phyloP scores from a whole-genome alignment of 2,113 vertebrate species.

The Rhinogobius similis region DNA sequence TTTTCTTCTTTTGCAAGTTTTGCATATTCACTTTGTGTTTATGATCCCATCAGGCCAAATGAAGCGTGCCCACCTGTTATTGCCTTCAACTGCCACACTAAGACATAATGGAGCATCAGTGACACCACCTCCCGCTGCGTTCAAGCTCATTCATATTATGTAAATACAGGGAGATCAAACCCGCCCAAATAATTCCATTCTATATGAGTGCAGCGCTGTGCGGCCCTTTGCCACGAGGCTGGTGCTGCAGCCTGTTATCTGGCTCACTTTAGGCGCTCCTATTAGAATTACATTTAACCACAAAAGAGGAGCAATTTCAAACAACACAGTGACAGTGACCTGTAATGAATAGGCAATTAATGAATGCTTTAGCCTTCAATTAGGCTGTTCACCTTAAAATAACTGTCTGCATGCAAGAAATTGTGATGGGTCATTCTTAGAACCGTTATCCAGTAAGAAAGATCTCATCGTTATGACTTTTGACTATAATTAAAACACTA shows the following conservation, averaged over 20 bases:
- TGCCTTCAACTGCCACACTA: slow-evolving; percentile 64
- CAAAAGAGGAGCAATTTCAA: slow-evolving; percentile 45
- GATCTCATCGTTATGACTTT: background rate
- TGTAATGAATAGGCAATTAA: slow-evolving; percentile 19
- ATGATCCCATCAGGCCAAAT: slow-evolving; percentile 58
- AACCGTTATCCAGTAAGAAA: background rate
- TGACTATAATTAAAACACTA: background rate
- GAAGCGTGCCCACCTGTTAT: slow-evolving; percentile 46
- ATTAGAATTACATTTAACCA: slow-evolving; percentile 45
- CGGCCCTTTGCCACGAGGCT: slow-evolving; percentile 43
- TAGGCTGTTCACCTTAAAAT: background rate
- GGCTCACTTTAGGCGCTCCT: slow-evolving; percentile 42
- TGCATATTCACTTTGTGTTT: background rate
- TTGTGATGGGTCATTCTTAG: background rate
- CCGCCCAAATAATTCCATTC: slow-evolving; percentile 57
- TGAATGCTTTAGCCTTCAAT: slow-evolving; percentile 7
- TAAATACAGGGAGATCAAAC: slow-evolving; percentile 56
- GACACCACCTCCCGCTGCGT: slow-evolving; percentile 41
- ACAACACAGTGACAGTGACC: slow-evolving; percentile 36
- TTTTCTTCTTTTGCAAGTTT: background rate
- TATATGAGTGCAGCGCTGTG: slow-evolving; percentile 50
- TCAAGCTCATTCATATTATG: slow-evolving; percentile 50
- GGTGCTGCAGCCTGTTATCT: slow-evolving; percentile 55
- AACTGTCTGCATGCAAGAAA: background rate
- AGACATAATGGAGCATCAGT: slow-evolving; percentile 50